Conservation (phyloP, 2,888 invertebrate species). For the Meganola albula region DNA sequence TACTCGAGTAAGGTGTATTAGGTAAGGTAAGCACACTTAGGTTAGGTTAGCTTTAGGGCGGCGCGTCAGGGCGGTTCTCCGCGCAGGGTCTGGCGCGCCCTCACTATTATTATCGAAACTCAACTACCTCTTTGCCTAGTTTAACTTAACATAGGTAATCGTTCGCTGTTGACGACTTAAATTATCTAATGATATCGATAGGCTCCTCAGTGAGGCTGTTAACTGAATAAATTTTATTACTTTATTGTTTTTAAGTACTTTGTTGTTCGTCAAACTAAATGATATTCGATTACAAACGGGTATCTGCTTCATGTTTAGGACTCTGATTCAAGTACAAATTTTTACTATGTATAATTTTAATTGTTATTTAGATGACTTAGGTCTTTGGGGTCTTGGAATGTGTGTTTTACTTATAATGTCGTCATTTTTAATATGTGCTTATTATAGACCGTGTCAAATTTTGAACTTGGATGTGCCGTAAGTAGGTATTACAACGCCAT, state of each 20-base stretch:
- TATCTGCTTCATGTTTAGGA: constrained; percentile 56
- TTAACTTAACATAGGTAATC: constrained; percentile 60
- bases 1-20: constrained; percentile 74
- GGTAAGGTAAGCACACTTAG: constrained; percentile 49
- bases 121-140: constrained; percentile 76
- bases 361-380: constrained; percentile 72
- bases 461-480: constrained; percentile 22
- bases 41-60: constrained; percentile 49
- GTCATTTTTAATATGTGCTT: constrained; percentile 44
- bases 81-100: constrained; percentile 70
- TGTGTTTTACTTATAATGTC: constrained; percentile 44
- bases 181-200: constrained; percentile 42
- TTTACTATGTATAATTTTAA: constrained; percentile 72
- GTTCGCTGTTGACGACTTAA: constrained; percentile 62
- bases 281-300: constrained; percentile 42
- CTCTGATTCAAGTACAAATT: constrained; percentile 77
- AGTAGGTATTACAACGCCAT: too few species aligned
- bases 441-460: constrained; percentile 55
- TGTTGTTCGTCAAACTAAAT: constrained; percentile 51
- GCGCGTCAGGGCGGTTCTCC: constrained; percentile 60
- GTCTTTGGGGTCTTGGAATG: constrained; percentile 46
- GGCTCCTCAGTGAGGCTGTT: constrained; percentile 66
- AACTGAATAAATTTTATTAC: constrained; percentile 73
- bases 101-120: constrained; percentile 64
- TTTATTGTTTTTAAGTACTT: constrained; percentile 63